Evolutionary conservation across 1,140 invertebrate species (phyloP), one percentile per base, ranked within the genome.

Genomic region (Drosophila albomicans): DNA sequence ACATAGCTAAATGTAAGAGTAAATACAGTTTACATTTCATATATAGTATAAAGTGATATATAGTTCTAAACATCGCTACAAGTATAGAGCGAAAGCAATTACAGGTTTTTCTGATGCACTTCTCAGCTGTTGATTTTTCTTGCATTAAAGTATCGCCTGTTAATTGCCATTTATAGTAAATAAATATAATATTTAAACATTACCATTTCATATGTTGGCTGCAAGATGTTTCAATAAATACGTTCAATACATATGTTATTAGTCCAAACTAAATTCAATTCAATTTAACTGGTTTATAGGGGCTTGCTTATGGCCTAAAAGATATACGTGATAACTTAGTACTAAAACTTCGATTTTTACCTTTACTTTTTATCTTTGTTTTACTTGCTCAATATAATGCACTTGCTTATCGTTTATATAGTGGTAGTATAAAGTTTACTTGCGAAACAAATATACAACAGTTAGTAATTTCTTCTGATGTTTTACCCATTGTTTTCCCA

Each of bases 241-340:
- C 41, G 68, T 72, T 62, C 46, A 43, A 13, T 59, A 74, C 66
- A 73, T 59, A 65, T 73, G 16, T 57, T 32, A 38, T 13, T 49
- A 64, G 56, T 59, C 38, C 61, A 61, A 78, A 87, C 75, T 78
- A 86, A 81, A 73, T 41, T 80, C 74, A 82, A 86, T 68, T 80
- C 69, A 82, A 86, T 68, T 78, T 66, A 81, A 88, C 71, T 77
- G 67, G 62, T 52, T 70, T 85, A 45, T 78, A 75, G 67, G 49
- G 69, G 54, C 61, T 82, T 71, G 67, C 84, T 88, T 89, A 88
- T 56, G 80, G 78, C 85, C 78, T 88, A 89, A 56, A 70, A 84
- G 71, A 89, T 88, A 75, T 86, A 88, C 72, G 65, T 88, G 84
- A 89, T 76, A 88, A 89, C 84, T 88, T 88, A 88, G 51, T 28